Base-by-base conservation (phyloP, 2,888 invertebrate species). In the Pristionchus arcanus region DNA sequence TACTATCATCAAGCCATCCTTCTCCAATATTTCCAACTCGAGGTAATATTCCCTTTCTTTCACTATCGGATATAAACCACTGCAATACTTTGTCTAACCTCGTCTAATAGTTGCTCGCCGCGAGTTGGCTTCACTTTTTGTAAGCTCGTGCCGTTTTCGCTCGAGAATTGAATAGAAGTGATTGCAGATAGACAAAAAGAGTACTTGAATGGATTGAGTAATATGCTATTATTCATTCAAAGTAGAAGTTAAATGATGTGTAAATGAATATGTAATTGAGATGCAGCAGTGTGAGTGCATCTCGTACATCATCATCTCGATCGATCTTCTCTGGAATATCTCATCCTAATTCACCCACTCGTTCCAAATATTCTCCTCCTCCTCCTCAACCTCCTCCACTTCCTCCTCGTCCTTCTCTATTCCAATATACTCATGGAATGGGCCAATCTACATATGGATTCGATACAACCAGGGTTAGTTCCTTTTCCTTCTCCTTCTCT, bases 401-500 rank as follows among this genome's bases (percentile, higher is more conserved):
- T 31, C 63, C 63, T 63, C 63, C 86, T 49, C 59, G 49, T 2
- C 37, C 63, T 16, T 2, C 34, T 7, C 4, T 63, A 9, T 86
- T 37, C 66, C 37, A 53, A 37, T 63, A 25, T 28, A 59, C 15
- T 31, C 55, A 83, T 28, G 68, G 68, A 71, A 25, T 55, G 31
- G 28, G 28, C 2, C 86, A 86, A 21, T 87, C 87, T 13, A 71
- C 68, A 19, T 87, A 71, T 71, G 87, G 68, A 71, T 53, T 68
- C 71, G 87, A 87, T 71, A 49, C 87, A 9, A 87, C 87, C 7
- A 87, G 87, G 16, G 87, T 87, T 16, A 63, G 86, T 86, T 28
- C 31, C 74, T 19, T 49, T 37, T 42, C 9, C 25, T 84, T 16
- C 37, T 31, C 9, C 25, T 21, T 16, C 28, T 86, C 63, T 59